Base-by-base conservation (phyloP, 2,113 vertebrate genomes). In the Protomyctophum bolini region DNA sequence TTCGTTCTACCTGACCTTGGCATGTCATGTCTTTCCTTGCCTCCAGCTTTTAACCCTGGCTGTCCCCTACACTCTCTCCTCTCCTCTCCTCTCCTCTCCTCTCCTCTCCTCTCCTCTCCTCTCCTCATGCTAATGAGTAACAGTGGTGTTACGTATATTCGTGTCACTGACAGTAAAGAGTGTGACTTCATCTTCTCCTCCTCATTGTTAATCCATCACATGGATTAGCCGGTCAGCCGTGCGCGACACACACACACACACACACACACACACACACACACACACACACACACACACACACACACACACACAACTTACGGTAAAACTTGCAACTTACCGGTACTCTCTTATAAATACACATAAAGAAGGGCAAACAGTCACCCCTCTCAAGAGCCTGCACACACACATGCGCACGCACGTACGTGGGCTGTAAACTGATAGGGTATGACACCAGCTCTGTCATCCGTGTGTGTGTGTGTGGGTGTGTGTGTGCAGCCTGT, bases 141-240 rank as follows among this genome's bases (percentile, higher is more conserved):
- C 29, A 6, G 33, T 7, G 46, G 7, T 28, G 0, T 41, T 41
- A 41, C 5, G 33, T 41, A 21, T 21, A 21, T 41, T 0, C 33
- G 59, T 0, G 14, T 15, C 11, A 21, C 51, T 50, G 76, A 77
- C 77, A 65, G 51, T 29, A 41, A 58, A 61, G 59, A 74, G 9
- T 12, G 8, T 48, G 50, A 51, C 60, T 50, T 41, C n/a, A 55
- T 70, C 62, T 49, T 63, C 63, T 71, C 29, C 75, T 79, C 64
- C 59, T 77, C 77, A 65, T 86, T 78, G 79, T 73, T 75, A 65
- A 82, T 75, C 72, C 57, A 70, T 80, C 59, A 78, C 78, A 79
- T 54, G 55, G 71, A 83, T 86, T 65, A 66, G 76, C 46, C 68
- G 8, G 72, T 70, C 33, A 51, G 49, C 21, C 21, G 75, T 63